Evolutionary conservation across 2,888 invertebrate genomes (phyloP).

Genomic region (Ichneumon xanthorius): DNA sequence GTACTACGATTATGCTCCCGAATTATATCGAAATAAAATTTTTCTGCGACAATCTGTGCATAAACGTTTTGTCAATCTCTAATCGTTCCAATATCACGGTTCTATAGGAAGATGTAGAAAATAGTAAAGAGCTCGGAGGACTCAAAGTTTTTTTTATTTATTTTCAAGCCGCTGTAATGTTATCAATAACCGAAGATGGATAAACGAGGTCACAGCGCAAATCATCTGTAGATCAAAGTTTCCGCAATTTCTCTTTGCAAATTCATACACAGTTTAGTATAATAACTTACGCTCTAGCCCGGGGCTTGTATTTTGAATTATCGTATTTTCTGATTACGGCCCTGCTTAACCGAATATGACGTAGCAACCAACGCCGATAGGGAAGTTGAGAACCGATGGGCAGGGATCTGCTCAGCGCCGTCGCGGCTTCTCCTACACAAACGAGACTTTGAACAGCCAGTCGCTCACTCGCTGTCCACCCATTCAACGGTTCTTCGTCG

Average conservation of each 20-base stretch:
- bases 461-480: conserved; percentile 75
- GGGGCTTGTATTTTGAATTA: neutral
- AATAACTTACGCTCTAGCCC: neutral
- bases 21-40: neutral
- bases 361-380: conserved; percentile 37
- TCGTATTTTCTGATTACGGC: conserved; percentile 44
- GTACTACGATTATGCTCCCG: conserved; percentile 8
- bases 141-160: neutral
- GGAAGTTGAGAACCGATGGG: conserved; percentile 62
- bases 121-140: neutral
- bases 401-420: conserved; percentile 69
- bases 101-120: neutral
- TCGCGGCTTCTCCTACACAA: conserved; percentile 69
- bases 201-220: neutral
- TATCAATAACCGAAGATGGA: neutral
- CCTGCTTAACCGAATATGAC: conserved; percentile 52
- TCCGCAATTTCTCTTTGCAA: neutral
- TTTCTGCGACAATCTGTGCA: neutral
- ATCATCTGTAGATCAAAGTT: neutral
- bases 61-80: neutral
- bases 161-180: neutral
- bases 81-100: neutral
- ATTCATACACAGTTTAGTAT: neutral
- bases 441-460: conserved; percentile 75
- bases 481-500: conserved; percentile 67